Base-by-base conservation (phyloP, 2,797 vertebrate genomes). In the Betta splendens region DNA sequence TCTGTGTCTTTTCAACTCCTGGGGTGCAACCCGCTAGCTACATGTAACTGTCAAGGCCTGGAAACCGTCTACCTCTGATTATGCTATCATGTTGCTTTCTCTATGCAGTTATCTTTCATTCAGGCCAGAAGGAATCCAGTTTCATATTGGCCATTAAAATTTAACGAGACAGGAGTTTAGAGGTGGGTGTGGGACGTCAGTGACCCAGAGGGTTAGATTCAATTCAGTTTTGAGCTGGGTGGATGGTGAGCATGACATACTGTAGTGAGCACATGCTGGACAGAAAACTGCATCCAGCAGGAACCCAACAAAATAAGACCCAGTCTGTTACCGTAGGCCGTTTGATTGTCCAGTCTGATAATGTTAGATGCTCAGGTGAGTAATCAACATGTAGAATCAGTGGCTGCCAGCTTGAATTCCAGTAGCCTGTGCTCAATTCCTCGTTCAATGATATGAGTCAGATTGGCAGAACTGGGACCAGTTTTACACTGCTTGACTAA, bases 81-180 rank as follows among this genome's bases (percentile, higher is more conserved):
- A 85, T 85, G 79, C 76, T 81, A 86, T 89, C 89, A 80, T 68
- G 74, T 89, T 87, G 76, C 79, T 57, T 73, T 77, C 75, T 73
- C 46, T 36, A 76, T 84, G 82, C 82, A 82, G 80, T 84, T 85
- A 83, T 81, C 81, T 80, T 66, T 80, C 68, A 62, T 69, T 85
- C 75, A 21, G 66, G 79, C 77, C 61, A 17, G 61, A 72, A 77
- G 74, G 75, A 86, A 77, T 91, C 83, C 74, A 63, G 82, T 91
- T 91, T 89, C 89, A 88, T 89, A 87, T 85, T 69, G 76, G 69
- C 75, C 86, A 89, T 89, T 88, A 88, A 89, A 86, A 81, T 86
- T 87, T 89, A 83, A 89, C 54, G 75, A 88, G 81, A 83, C 77
- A 83, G 62, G 65, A 64, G 80, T 84, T 80, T 79, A 60, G 66